Evolutionary conservation across 2,113 vertebrate species (phyloP).

Genomic region (Petromus typicus): DNA sequence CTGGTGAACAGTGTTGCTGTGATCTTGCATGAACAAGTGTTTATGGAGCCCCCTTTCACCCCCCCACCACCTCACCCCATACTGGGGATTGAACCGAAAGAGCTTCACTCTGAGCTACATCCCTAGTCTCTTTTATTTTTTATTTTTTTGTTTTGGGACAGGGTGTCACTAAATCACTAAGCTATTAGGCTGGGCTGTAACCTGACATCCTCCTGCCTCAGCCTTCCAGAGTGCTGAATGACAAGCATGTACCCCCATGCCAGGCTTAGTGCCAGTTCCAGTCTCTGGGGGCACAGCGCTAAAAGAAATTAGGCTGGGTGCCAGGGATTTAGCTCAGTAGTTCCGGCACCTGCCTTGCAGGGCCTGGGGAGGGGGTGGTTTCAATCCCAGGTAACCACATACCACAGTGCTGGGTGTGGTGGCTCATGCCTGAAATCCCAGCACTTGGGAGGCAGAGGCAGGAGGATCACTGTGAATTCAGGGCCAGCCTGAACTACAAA

Average conservation of each 20-base stretch:
- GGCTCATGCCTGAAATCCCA: too few species aligned
- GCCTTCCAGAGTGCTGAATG: background rate
- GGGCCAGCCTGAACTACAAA: too few species aligned
- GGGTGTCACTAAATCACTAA: background rate
- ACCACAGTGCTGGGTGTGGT: too few species aligned
- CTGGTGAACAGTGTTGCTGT: background rate
- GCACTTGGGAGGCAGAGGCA: too few species aligned
- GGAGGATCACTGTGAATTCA: too few species aligned
- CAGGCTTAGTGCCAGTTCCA: background rate
- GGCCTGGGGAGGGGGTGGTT: too few species aligned
- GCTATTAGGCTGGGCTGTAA: background rate
- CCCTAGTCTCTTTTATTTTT: background rate
- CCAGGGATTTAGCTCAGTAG: too few species aligned
- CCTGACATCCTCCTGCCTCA: background rate
- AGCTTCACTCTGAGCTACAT: background rate
- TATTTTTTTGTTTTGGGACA: background rate
- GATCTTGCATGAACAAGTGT: background rate
- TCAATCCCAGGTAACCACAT: too few species aligned
- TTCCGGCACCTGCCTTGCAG: too few species aligned
- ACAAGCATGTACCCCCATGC: background rate
- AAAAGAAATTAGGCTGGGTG: too few species aligned
- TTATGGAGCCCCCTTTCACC: background rate
- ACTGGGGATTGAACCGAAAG: background rate
- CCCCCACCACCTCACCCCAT: too few species aligned
- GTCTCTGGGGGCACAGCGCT: background rate